These are phyloP conservation scores for Mallotus villosus DNA, from an alignment of 2,797 vertebrate species.

Conservation along the genomic window DNA sequence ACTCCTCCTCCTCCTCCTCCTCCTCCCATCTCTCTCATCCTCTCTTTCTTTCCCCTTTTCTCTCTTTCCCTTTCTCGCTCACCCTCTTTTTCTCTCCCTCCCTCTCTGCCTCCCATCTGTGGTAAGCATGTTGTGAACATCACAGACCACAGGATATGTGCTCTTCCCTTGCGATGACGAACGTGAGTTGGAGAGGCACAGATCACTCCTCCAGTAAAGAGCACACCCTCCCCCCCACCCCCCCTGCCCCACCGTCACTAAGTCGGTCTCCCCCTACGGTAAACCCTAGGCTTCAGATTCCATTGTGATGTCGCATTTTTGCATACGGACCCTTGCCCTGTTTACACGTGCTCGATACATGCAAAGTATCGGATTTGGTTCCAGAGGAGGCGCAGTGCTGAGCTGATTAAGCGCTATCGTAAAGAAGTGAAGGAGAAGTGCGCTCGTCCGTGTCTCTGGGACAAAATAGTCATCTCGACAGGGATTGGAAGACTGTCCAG, in stretches of 20 bases:
- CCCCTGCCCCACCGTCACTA: background rate
- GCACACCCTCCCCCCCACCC: background rate
- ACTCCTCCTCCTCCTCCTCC: slow-evolving; percentile 35
- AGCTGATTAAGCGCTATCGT: slow-evolving; percentile 35
- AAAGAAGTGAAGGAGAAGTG: slow-evolving; percentile 10
- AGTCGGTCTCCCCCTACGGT: slow-evolving; percentile 9
- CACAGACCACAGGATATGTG: slow-evolving; percentile 55
- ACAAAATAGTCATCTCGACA: background rate
- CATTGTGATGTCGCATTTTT: slow-evolving; percentile 17
- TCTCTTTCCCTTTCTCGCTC: background rate
- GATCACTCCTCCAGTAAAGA: no score
- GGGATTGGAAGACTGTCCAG: slow-evolving; percentile 1
- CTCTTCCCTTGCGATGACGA: slow-evolving; percentile 64
- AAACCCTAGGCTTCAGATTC: slow-evolving; percentile 22
- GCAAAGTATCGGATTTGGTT: slow-evolving; percentile 3
- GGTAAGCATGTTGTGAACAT: slow-evolving; percentile 58
- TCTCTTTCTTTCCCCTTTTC: slow-evolving; percentile 20
- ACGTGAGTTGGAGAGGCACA: slow-evolving; percentile 49
- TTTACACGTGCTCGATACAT: slow-evolving; percentile 19
- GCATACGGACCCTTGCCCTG: slow-evolving; percentile 29
- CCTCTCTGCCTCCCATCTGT: slow-evolving; percentile 22
- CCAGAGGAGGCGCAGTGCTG: slow-evolving; percentile 18
- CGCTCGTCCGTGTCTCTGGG: background rate
- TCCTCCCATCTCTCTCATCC: slow-evolving; percentile 24
- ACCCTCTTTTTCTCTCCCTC: slow-evolving; percentile 8